Evolutionary conservation across 37 sponge, comb jelly and placozoan species (phyloP), one percentile per base, ranked within the genome.

Genomic region (Diacarnus erythraeanus): DNA sequence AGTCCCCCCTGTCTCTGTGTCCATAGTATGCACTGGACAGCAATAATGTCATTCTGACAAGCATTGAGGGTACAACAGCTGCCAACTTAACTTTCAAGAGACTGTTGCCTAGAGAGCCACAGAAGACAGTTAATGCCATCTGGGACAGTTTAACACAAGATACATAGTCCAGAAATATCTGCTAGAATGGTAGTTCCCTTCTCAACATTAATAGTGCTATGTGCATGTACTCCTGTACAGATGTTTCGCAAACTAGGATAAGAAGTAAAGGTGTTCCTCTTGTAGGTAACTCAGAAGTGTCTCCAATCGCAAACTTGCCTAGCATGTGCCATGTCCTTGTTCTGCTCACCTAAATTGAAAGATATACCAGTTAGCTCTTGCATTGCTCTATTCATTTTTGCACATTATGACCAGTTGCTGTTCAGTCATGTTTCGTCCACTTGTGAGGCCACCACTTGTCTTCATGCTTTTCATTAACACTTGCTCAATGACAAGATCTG

Each of bases 381-480:
- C 72, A 77, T 77, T 2, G 71, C 72, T 5, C 41, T 64, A 26
- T 76, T 83, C 10, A 76, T 26, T 64, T 75, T 70, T 5, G 71
- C 85, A 74, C 78, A 77, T 18, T 77, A 57, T 36, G 78, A 78
- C 71, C 1, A 38, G 54, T 60, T 79, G 54, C 72, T 71, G 39
- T 69, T 69, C 70, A 65, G 77, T 76, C 77, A 76, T 76, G 17
- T 66, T 42, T 29, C 78, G 38, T 25, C 77, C 77, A 21, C 34
- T 25, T 33, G 69, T 40, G n/a, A n/a, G n/a, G n/a, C n/a, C n/a
- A n/a, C n/a, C n/a, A n/a, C n/a, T n/a, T n/a, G n/a, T n/a, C n/a
- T 83, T 83, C 67, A 83, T 63, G 69, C 77, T 83, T 64, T 77
- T 74, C 84, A 76, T 83, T 17, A 75, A 56, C 26, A 83, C 77